These are phyloP conservation scores for Sminthurinus signatus DNA, from an alignment of 1,140 invertebrate species.

Conservation along the genomic window DNA sequence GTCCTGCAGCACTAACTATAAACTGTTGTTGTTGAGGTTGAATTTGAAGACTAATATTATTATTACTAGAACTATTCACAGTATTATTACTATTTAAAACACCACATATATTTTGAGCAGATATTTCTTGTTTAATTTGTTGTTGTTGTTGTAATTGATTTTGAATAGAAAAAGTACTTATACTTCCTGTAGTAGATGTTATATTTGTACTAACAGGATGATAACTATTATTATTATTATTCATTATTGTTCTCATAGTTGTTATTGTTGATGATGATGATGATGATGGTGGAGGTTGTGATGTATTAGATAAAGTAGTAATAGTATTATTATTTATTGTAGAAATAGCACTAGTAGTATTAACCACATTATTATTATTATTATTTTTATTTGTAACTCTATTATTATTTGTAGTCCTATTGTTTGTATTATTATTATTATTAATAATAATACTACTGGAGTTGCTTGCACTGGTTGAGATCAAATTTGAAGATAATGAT, in stretches of 20 bases:
- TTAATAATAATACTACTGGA: slow-evolving; percentile 4
- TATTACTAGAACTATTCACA: slow-evolving; percentile 7
- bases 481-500: slow-evolving; percentile 21
- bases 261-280: slow-evolving; percentile 8
- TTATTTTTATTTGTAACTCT: too few relatives aligned
- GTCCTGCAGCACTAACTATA: slow-evolving; percentile 12
- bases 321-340: too few relatives aligned
- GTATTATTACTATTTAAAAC: slow-evolving; percentile 16
- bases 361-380: too few relatives aligned
- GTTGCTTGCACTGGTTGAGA: slow-evolving; percentile 18
- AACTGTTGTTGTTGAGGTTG: slow-evolving; percentile 20
- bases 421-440: background rate
- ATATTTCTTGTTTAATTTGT: background rate
- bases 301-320: slow-evolving; percentile 1
- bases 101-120: background rate
- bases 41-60: slow-evolving; percentile 1
- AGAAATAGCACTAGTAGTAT: too few relatives aligned
- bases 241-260: too few relatives aligned
- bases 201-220: too few relatives aligned
- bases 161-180: too few relatives aligned
- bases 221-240: too few relatives aligned
- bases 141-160: background rate
- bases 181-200: too few relatives aligned
- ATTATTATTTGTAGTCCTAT: too few relatives aligned
- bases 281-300: slow-evolving; percentile 10